A percentile compares a stretch with the other conserved stretches of the same genome.
phyloP scores from a whole-genome alignment of 2,113 vertebrate genomes.

The Corynorhinus townsendii region DNA sequence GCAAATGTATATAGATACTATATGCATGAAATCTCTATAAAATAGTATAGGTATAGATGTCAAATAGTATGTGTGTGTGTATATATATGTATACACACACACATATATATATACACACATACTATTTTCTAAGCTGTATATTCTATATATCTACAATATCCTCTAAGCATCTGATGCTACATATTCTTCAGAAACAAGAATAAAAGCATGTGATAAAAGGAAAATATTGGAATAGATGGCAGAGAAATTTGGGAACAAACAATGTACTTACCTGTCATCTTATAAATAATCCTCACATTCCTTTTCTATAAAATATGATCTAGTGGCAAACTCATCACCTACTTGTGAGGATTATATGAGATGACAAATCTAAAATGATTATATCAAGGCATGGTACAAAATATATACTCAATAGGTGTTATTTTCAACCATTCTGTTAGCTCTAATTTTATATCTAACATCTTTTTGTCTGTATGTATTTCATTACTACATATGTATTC shows the following conservation, averaged over 20 bases:
- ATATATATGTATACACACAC: neutral
- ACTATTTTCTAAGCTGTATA: neutral
- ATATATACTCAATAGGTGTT: neutral
- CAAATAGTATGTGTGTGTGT: too few relatives aligned
- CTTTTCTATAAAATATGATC: neutral
- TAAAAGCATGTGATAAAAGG: neutral
- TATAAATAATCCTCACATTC: neutral
- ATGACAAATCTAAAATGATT: neutral
- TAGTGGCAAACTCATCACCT: neutral
- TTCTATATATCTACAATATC: neutral
- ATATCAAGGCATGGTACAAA: neutral
- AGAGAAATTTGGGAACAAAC: neutral
- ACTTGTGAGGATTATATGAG: neutral
- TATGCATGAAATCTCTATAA: neutral
- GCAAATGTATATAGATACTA: neutral
- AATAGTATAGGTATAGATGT: neutral
- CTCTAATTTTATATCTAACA: neutral
- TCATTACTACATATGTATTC: neutral
- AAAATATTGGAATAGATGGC: neutral
- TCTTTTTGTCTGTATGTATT: neutral
- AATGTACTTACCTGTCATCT: neutral
- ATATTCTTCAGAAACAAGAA: neutral
- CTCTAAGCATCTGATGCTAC: neutral
- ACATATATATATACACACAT: neutral
- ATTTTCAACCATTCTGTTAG: neutral